Percentiles rank a stretch among this genome's conserved stretches.
Conservation (phyloP, 2,797 vertebrate species). For the Staurois parvus region DNA sequence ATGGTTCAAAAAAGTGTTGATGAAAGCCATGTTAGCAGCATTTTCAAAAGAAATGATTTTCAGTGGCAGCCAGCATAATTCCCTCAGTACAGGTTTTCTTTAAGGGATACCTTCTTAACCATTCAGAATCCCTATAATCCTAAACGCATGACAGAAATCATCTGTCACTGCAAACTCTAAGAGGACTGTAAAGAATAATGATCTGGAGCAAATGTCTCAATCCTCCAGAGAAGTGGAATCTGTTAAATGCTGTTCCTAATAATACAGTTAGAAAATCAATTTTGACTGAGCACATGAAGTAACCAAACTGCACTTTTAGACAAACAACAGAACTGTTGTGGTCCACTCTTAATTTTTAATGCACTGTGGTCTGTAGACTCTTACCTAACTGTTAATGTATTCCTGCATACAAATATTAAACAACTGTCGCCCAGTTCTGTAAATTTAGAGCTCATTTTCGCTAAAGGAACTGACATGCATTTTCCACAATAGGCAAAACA, state of each 20-base stretch:
- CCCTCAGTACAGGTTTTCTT: too few relatives aligned
- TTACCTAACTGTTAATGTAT: too few relatives aligned
- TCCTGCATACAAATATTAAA: too few relatives aligned
- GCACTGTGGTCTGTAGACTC: background rate
- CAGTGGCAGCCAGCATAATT: too few relatives aligned
- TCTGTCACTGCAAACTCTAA: slow-evolving; percentile 44
- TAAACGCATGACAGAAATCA: slow-evolving; percentile 42
- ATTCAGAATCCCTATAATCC: slow-evolving; percentile 34
- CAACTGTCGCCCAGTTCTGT: too few relatives aligned
- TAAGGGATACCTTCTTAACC: background rate
- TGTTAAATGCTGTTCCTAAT: slow-evolving; percentile 33
- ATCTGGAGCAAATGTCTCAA: slow-evolving; percentile 44
- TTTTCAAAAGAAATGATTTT: too few relatives aligned
- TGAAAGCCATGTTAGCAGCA: too few relatives aligned
- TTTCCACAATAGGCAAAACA: too few relatives aligned
- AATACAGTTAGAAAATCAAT: slow-evolving; percentile 35
- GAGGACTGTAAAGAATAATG: slow-evolving; percentile 49
- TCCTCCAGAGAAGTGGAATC: slow-evolving; percentile 36
- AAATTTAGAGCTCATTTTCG: too few relatives aligned
- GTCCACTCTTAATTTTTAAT: background rate
- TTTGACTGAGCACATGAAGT: slow-evolving; percentile 11
- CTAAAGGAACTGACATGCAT: too few relatives aligned
- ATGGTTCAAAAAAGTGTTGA: too few relatives aligned
- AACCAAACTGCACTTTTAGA: slow-evolving; percentile 10
- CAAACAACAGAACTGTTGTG: background rate